Conservation (phyloP, 2,888 invertebrate genomes). For the Nymphalis c-album region DNA sequence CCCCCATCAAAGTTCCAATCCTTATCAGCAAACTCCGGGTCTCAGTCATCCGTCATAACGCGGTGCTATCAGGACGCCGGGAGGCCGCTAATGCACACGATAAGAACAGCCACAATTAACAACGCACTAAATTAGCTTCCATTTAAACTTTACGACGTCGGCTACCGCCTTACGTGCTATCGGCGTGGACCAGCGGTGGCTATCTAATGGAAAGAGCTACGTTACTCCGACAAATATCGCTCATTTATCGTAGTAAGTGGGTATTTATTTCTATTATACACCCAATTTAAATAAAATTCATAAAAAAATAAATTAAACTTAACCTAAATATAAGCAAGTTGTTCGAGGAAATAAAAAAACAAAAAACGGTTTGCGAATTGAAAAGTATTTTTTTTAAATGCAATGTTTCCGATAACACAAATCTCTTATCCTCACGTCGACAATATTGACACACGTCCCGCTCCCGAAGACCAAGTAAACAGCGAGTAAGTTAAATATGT, state of each 20-base stretch:
- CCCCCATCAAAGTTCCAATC: constrained; percentile 29
- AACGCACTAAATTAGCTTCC: constrained; percentile 78
- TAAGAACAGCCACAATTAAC: constrained; percentile 76
- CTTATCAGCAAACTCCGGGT: constrained; percentile 28
- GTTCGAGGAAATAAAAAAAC: no score
- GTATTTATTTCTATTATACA: not conserved
- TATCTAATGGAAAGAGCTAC: constrained; percentile 24
- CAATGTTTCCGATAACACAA: constrained; percentile 31
- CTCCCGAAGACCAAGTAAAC: constrained; percentile 43
- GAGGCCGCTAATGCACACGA: constrained; percentile 73
- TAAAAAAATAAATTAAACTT: no score
- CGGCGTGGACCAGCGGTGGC: constrained; percentile 21
- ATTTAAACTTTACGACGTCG: constrained; percentile 79
- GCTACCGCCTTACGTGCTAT: constrained; percentile 77
- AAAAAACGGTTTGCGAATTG: not conserved
- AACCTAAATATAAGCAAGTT: no score
- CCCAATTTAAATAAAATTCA: not conserved
- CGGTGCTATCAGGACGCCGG: constrained; percentile 52
- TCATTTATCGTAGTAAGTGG: not conserved
- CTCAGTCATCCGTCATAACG: constrained; percentile 64
- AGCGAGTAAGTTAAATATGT: constrained; percentile 52
- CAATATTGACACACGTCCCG: constrained; percentile 47
- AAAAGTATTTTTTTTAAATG: constrained; percentile 5
- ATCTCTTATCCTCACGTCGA: constrained; percentile 37
- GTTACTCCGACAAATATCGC: constrained; percentile 7